Evolutionary conservation across 1,140 invertebrate species (phyloP), one percentile per base, ranked within the genome.

Genomic region (Euura saliciscinereae): DNA sequence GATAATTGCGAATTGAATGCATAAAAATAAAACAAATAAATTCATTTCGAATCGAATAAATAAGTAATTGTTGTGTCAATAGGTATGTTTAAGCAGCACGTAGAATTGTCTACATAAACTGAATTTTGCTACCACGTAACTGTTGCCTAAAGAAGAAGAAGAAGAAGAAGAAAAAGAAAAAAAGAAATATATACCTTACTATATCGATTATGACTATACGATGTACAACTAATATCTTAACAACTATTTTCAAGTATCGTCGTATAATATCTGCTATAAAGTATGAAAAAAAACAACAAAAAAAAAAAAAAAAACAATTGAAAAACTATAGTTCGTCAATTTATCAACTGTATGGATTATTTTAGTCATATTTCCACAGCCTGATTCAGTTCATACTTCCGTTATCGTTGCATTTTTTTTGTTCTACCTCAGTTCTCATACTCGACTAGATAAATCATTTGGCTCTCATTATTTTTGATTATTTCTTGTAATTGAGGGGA

Each of bases 101-200:
- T 59, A 59, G 51, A 59, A 59, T 11, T 59, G 51, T 59, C 51
- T 59, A 59, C 51, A 59, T 59, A 59, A 59, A 8, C 13, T 59
- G 51, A 59, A 59, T 59, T 59, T 59, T 59, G 51, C 51, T 59
- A 59, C 51, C 51, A 59, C 51, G 51, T 59, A 59, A 59, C 51
- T 59, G 51, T 59, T 59, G 51, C 51, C 51, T 59, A 59, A 3
- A 59, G 10, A 59, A 59, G 13, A 28, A 28, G 28, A 28, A 28
- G 28, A 28, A 28, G 1, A 28, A 28, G 28, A 28, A 28, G 28
- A 28, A 28, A 1, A 28, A 28, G 28, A 28, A 28, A 28, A 28
- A 28, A 28, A 28, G 1, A 28, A 28, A 28, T 28, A 28, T 28
- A 28, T 28, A 28, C 28, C 28, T 28, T 28, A 59, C 51, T 59